Evolutionary conservation across 2,888 invertebrate species (phyloP).

Genomic region (Gymnosoma rotundatum): DNA sequence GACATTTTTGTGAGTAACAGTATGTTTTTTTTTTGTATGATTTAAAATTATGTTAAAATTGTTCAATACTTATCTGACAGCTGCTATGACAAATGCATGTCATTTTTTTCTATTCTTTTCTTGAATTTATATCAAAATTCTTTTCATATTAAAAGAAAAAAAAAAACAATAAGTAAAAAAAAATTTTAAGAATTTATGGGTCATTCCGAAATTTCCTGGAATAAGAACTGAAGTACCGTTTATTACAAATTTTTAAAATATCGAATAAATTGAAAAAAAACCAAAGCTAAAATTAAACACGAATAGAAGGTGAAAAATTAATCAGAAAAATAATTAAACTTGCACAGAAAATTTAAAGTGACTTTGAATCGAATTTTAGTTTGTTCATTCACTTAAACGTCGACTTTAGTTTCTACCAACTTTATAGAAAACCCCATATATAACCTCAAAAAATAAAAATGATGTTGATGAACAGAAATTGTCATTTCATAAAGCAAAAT

Average conservation of each 20-base stretch:
- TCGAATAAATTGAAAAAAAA: too few relatives aligned
- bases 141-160: not conserved
- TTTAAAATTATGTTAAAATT: slow-evolving; percentile 33
- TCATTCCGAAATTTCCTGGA: not conserved
- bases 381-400: too few relatives aligned
- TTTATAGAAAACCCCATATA: slow-evolving; percentile 11
- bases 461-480: slow-evolving; percentile 22
- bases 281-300: too few relatives aligned
- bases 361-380: too few relatives aligned
- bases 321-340: too few relatives aligned
- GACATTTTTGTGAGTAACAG: not conserved
- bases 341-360: too few relatives aligned
- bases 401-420: not conserved
- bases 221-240: too few relatives aligned
- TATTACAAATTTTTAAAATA: too few relatives aligned
- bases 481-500: slow-evolving; percentile 36
- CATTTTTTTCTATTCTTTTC: slow-evolving; percentile 25
- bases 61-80: slow-evolving; percentile 57
- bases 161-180: not conserved
- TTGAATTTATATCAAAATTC: slow-evolving; percentile 29
- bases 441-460: not conserved
- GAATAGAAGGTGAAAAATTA: too few relatives aligned
- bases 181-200: not conserved
- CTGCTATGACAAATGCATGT: slow-evolving; percentile 60
- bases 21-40: not conserved